Percentiles rank a stretch among this genome's conserved stretches.
phyloP scores from a whole-genome alignment of 2,888 invertebrate species.

The Metopia argyrocephala region DNA sequence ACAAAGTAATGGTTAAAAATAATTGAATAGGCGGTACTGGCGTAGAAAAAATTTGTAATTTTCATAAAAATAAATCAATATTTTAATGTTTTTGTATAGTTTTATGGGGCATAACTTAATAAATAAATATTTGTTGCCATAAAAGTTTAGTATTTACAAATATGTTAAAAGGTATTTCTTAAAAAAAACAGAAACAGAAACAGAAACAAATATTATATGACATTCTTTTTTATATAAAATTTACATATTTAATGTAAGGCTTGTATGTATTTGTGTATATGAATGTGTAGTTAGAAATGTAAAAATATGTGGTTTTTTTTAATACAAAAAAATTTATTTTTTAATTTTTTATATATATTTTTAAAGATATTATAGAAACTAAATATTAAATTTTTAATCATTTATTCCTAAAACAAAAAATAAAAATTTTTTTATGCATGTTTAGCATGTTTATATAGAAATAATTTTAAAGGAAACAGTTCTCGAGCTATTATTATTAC shows the following conservation, averaged over 20 bases:
- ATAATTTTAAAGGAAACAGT: background rate
- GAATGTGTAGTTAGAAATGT: background rate
- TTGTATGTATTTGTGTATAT: constrained; percentile 34
- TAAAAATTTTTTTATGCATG: constrained; percentile 20
- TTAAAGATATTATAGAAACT: no score
- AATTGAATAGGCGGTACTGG: background rate
- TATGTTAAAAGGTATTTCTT: constrained; percentile 55
- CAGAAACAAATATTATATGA: constrained; percentile 31
- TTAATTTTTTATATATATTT: background rate
- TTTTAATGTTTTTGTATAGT: constrained; percentile 44
- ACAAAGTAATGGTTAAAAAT: constrained; percentile 1
- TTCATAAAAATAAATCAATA: constrained; percentile 37
- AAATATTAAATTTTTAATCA: no score
- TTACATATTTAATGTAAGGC: constrained; percentile 1
- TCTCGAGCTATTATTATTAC: background rate
- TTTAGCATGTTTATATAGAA: constrained; percentile 38
- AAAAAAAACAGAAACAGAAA: constrained; percentile 16
- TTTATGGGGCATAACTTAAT: constrained; percentile 53
- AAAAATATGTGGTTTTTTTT: constrained; percentile 26
- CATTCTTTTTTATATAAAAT: constrained; percentile 27
- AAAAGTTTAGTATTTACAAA: constrained; percentile 49
- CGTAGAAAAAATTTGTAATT: background rate
- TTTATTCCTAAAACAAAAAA: no score
- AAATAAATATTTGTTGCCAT: constrained; percentile 42
- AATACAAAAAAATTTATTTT: no score